Base-by-base conservation (phyloP, 2,797 vertebrate genomes). In the Pangasius djambal region DNA sequence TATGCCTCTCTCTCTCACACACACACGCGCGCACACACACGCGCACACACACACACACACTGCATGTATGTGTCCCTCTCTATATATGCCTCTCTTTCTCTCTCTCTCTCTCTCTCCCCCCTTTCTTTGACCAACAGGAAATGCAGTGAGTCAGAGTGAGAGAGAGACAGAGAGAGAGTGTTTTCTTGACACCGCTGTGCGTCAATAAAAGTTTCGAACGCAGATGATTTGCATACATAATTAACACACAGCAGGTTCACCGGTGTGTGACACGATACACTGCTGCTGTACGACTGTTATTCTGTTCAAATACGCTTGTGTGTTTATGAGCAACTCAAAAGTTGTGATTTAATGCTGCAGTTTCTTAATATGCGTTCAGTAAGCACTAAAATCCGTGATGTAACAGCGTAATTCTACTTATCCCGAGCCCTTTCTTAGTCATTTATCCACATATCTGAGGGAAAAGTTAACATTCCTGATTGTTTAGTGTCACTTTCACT, bases 141-240 rank as follows among this genome's bases (percentile, higher is more conserved):
- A 20, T 79, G 77, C n/a, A 55, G n/a, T 79, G 77, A 79, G 28
- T 79, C 50, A 79, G 50, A 79, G 50, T 28, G 40, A 44, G 40
- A 44, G 40, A 44, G 40, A 28, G 22, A 75, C 12, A 48, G 25
- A 13, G 74, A 28, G 25, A 48, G 74, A 48, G 37, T 25, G 48
- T 78, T 55, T 79, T 79, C 50, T 79, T 79, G 25, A 52, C 44
- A 78, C 28, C 48, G n/a, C 75, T 50, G 75, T 52, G 40, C 50
- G 7, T 79, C 50, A 79, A 9, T 31, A 7, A 79, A 31, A 57
- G 4, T 0, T 78, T 55, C n/a, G 18, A 12, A 34, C 8, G n/a
- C 52, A 34, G 52, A 81, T 57, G 31, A 34, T 78, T 78, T 78
- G 44, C 44, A 18, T 77, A n/a, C 48, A 78, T 78, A 18, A 55